A percentile compares a stretch with the other conserved stretches of the same genome.
Evolutionary conservation across 2,888 invertebrate species (phyloP).

Genomic region (Stenolophus ochropezus): DNA sequence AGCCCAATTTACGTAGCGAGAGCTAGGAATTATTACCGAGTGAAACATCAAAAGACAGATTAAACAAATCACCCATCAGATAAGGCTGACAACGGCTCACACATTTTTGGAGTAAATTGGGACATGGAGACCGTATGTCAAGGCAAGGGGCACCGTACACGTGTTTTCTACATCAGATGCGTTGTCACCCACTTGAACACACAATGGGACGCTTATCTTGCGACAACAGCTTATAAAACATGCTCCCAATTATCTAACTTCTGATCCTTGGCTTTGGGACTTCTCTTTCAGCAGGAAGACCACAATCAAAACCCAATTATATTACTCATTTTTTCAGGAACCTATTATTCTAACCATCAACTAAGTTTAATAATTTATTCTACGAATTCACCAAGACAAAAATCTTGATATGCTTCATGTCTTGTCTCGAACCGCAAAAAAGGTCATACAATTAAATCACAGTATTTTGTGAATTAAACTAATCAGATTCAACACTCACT

Average conservation of each 20-base stretch:
- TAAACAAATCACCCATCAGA: conserved; percentile 50
- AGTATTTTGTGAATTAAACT: too few species aligned
- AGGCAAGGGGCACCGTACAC: neutral
- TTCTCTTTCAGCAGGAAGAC: neutral
- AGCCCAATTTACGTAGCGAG: conserved; percentile 50
- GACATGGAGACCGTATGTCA: conserved; percentile 41
- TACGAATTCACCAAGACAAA: too few species aligned
- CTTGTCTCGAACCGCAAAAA: too few species aligned
- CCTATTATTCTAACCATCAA: neutral
- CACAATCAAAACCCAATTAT: conserved; percentile 10
- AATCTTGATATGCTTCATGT: too few species aligned
- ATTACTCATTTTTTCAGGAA: neutral
- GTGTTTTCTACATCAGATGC: conserved; percentile 36
- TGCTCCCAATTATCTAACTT: conserved; percentile 15
- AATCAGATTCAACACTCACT: too few species aligned
- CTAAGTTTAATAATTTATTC: too few species aligned
- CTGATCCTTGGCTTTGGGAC: neutral
- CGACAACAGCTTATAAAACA: conserved; percentile 39
- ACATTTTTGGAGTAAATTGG: conserved; percentile 47
- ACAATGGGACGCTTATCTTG: conserved; percentile 29
- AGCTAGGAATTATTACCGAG: conserved; percentile 47
- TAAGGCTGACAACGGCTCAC: conserved; percentile 27
- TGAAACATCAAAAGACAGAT: conserved; percentile 58
- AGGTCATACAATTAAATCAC: too few species aligned
- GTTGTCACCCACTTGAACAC: conserved; percentile 30